Evolutionary conservation across 2,797 vertebrate genomes (phyloP), one percentile per base, ranked within the genome.

Genomic region (Trichosurus vulpecula): DNA sequence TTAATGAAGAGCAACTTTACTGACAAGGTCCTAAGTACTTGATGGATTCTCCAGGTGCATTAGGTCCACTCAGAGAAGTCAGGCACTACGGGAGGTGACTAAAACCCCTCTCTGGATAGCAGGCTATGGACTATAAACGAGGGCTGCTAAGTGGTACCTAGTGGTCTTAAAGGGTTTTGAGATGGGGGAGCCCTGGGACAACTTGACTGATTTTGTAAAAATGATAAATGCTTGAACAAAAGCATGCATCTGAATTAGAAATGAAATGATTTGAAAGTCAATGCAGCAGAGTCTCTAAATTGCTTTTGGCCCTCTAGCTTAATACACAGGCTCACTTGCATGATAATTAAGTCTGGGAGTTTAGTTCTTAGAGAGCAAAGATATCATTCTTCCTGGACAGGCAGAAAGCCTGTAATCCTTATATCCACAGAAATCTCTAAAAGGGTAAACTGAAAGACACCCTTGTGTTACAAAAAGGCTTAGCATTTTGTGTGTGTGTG

Each of bases 211-310:
- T 95, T 96, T 89, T 92, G 22, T 41, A 94, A 94, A 94, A 95
- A 90, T 96, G 94, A 97, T 96, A 95, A 97, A 96, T 96, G 52
- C 57, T 91, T 96, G 90, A 97, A 94, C 27, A 57, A 97, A 96
- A 95, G 52, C 89, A 57, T 66, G 90, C 92, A 92, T 95, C 56
- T 94, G 96, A 96, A 95, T 96, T 96, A 96, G 93, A 97, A 97
- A 96, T 96, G 91, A 96, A 97, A 97, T 96, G 91, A 98, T 96
- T 95, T 97, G 95, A 96, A 98, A 97, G 93, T 97, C 97, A 96
- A 92, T 95, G 92, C 90, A 81, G 92, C 93, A 89, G 54, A 96
- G 92, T 91, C 90, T 96, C 97, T 96, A 97, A 97, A 97, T 97
- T 94, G 95, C 94, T 97, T 97, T 97, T 97, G 95, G 96, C 91